Evolutionary conservation across 2,797 vertebrate species (phyloP).

Genomic region (Garrulus glandarius): DNA sequence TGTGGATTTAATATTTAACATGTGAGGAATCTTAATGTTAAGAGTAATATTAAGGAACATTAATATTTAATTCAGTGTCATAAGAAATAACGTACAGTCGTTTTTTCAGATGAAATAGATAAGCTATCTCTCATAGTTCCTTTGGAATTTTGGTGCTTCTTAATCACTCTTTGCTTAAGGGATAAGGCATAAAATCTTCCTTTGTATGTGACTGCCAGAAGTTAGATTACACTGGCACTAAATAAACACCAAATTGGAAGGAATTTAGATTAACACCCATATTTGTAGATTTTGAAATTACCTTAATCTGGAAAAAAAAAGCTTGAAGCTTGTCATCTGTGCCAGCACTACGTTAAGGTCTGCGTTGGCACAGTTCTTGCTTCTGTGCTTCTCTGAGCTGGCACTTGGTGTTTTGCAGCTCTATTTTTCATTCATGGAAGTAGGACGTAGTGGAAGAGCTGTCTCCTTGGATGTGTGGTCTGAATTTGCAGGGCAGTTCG

Average conservation of each 20-base stretch:
- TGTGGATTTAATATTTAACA: constrained; percentile 11
- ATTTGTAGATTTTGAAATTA: not conserved
- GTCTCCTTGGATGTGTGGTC: not conserved
- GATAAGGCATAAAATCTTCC: not conserved
- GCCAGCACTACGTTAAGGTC: not conserved
- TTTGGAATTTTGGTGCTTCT: not conserved
- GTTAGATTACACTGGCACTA: not conserved
- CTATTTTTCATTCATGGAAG: not conserved
- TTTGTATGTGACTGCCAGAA: not conserved
- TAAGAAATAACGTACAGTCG: not conserved
- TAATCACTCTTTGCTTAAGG: not conserved
- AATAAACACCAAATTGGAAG: not conserved
- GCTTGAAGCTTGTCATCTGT: not conserved
- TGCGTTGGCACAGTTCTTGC: not conserved
- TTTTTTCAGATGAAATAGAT: not conserved
- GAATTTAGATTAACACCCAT: not conserved
- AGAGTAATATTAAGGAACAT: not conserved
- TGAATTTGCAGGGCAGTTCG: not conserved
- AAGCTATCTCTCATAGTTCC: not conserved
- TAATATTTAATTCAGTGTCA: not conserved
- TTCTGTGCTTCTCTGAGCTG: not conserved
- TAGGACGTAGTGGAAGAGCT: not conserved
- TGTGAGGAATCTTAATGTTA: not conserved
- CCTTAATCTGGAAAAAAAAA: not conserved
- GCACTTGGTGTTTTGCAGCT: not conserved